Conservation (phyloP, 1,140 invertebrate genomes). For the Triops cancriformis region DNA sequence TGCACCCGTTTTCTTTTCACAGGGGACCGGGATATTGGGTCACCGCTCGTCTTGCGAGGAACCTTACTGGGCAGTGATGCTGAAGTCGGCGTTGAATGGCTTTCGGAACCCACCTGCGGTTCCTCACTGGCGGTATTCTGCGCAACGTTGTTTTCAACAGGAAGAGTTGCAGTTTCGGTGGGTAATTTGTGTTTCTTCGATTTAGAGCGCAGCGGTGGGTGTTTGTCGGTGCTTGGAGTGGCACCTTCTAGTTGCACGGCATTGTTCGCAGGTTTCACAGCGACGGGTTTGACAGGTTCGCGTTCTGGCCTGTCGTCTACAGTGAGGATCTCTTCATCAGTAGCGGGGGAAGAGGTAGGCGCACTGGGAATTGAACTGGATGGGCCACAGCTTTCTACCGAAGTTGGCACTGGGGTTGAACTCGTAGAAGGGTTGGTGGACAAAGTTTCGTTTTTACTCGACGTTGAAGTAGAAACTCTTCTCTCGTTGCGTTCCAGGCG, state of each 20-base stretch:
- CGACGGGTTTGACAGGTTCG: not conserved
- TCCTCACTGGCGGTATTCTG: not conserved
- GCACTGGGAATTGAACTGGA: conserved; percentile 22
- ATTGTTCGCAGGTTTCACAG: not conserved
- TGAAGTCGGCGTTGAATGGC: not conserved
- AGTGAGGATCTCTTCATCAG: not conserved
- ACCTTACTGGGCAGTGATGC: not conserved
- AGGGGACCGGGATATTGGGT: not conserved
- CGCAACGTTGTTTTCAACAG: not conserved
- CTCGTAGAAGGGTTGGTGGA: conserved; percentile 26
- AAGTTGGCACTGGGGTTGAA: conserved; percentile 29
- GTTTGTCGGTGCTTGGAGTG: not conserved
- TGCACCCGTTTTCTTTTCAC: not conserved
- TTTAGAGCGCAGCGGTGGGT: not conserved
- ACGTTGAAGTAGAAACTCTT: conserved; percentile 35
- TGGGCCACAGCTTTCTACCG: conserved; percentile 21
- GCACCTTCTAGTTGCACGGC: not conserved
- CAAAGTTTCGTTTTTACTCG: conserved; percentile 22
- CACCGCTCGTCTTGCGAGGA: not conserved
- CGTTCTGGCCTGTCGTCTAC: not conserved
- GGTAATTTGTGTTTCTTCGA: not conserved
- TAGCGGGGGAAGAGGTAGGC: not conserved
- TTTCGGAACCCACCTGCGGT: not conserved
- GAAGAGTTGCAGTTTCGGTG: not conserved
- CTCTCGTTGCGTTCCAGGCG: conserved; percentile 41